Conservation (phyloP, 2,888 invertebrate species). For the Metallyticus violacea region DNA sequence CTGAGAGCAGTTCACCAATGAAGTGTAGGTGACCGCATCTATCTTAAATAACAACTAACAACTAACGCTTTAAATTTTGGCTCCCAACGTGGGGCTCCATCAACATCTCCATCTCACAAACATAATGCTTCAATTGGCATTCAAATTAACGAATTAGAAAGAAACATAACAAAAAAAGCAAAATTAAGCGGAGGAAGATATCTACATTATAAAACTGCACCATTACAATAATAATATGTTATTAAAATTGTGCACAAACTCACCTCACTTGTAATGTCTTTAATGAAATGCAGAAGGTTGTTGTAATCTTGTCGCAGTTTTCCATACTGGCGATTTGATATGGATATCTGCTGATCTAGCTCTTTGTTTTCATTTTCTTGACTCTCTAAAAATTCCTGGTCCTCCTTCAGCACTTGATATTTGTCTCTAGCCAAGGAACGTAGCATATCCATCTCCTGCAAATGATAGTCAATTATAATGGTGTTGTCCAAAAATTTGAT, state of each 20-base stretch:
- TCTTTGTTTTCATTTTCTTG: conserved; percentile 59
- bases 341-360: conserved; percentile 46
- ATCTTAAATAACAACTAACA: too few species aligned
- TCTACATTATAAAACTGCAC: too few species aligned
- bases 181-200: too few species aligned
- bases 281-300: conserved; percentile 44
- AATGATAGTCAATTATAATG: not conserved
- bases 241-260: not conserved
- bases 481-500: too few species aligned
- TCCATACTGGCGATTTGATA: conserved; percentile 45
- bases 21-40: too few species aligned
- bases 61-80: too few species aligned
- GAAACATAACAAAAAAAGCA: too few species aligned
- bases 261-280: conserved; percentile 50
- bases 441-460: conserved; percentile 54
- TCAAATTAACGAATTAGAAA: too few species aligned
- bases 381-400: conserved; percentile 58
- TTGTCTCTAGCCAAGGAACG: conserved; percentile 50
- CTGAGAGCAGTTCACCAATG: too few species aligned
- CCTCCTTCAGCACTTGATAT: conserved; percentile 56
- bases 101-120: too few species aligned
- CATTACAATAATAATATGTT: not conserved
- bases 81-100: too few species aligned
- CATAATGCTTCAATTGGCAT: too few species aligned
- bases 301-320: conserved; percentile 44